Base-by-base conservation (phyloP, 2,797 vertebrate genomes). In the Schizopygopsis pylzovi region DNA sequence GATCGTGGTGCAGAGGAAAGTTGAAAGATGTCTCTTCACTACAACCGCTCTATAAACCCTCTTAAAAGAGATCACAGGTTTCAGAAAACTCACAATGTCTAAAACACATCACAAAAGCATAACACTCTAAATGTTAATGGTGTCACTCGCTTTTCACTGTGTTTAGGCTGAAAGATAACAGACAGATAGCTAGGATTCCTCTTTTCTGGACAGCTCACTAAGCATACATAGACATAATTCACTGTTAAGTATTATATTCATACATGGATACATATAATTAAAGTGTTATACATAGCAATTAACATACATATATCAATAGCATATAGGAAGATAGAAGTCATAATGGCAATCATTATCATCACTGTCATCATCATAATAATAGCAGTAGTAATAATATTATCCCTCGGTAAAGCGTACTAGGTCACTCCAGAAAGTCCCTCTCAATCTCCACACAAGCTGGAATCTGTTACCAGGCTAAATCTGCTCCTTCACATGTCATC, bases 281-380 rank as follows among this genome's bases (percentile, higher is more conserved):
- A 93, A 95, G 92, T 95, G 95, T 94, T 96, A 96, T 96, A 96
- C 94, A 95, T 95, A 88, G 94, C 94, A 95, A 93, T 95, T 94
- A 96, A 95, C 94, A 93, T 92, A 96, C 94, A 92, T 95, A 94
- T 96, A 95, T 95, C 93, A 95, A 96, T 96, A 95, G 95, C 93
- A 95, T 96, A 96, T 95, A 94, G 92, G 92, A 94, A 94, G 93
- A 95, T 94, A 93, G 92, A 93, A 92, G 94, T 94, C 92, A 90
- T 92, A 94, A 94, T 95, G 94, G 94, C 92, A 94, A 95, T 96
- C 91, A 94, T 95, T 93, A 93, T 95, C 88, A 91, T 95, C 92
- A 94, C 94, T 88, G 94, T 95, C 91, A 94, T 90, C 84, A 84
- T 94, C 93, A 92, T 94, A 94, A 92, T 94, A 94, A 90, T 87